Evolutionary conservation across 2,113 vertebrate species (phyloP).

Genomic region (Prinia subflava): DNA sequence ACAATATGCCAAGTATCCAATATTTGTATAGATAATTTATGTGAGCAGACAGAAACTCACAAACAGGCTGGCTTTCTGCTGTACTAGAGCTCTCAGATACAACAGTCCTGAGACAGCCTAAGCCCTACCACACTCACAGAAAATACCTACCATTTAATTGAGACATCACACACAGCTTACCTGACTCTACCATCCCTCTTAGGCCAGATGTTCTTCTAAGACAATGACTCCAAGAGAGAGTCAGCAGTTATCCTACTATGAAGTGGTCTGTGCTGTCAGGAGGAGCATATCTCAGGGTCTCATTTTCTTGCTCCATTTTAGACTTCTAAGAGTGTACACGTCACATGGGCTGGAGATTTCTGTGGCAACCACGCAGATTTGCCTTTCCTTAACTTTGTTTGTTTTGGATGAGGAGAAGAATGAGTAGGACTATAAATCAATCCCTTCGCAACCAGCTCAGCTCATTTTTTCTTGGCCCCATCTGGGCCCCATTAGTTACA

Average conservation of each 20-base stretch:
- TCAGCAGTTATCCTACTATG: background rate
- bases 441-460: background rate
- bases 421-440: conserved; percentile 25
- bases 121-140: background rate
- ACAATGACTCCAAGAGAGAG: background rate
- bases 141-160: background rate
- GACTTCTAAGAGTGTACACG: background rate
- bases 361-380: background rate
- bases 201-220: background rate
- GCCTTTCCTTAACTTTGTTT: background rate
- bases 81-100: background rate
- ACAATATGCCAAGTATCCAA: background rate
- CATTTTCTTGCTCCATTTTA: background rate
- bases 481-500: conserved; percentile 30
- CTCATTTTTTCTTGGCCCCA: background rate
- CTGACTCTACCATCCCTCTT: background rate
- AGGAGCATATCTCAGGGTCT: background rate
- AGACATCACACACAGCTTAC: background rate
- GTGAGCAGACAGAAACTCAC: background rate
- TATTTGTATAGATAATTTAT: background rate
- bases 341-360: background rate
- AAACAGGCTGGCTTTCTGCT: background rate
- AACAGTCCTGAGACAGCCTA: background rate
- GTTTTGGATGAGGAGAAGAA: background rate
- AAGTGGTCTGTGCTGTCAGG: background rate